Base-by-base conservation (phyloP, 2,888 invertebrate species). In the Ectemnius lituratus region DNA sequence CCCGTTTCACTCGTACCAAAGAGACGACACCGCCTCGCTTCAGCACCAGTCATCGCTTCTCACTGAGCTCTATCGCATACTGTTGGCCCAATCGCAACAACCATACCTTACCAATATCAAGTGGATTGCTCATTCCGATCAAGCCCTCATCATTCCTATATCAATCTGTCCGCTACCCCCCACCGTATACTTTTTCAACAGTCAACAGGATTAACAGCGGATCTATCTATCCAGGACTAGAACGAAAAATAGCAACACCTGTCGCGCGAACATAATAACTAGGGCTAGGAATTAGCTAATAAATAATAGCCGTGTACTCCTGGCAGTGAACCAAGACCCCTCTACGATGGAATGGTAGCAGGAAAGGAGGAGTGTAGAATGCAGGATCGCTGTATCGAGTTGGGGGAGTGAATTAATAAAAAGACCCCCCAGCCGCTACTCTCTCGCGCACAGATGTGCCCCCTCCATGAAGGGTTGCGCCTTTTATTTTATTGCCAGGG, bases 331-430 rank as follows among this genome's bases (percentile, higher is more conserved):
- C 83, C 86, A 84, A 82, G 76, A 46, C 27, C 45, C 20, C 59
- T 3, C 3, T 23, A 23, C 16, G 59, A 64, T 18, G 18, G 66
- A 56, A 59, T 67, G 74, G 73, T 78, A 79, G 79, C 1, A 37
- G 37, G 4, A 37, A 8, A 37, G 37, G 11, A 81, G 79, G 80
- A 23, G 2, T 23, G 23, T 23, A 23, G 23, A 23, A 23, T 23
- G 23, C 3, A 23, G 23, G 23, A 23, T 23, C 23, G 74, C 76
- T 80, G 75, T 76, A 81, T 86, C 83, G 83, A 83, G 81, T 77
- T 37, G 85, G 82, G 85, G 86, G 84, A 89, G 89, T 89, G 88
- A 90, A 90, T 90, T 90, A 90, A 90, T 90, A 89, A 90, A 90
- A 87, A 85, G 85, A 85, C 86, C 86, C 87, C 37, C 84, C 78